Base-by-base conservation (phyloP, 1,140 invertebrate genomes). In the Formica exsecta region DNA sequence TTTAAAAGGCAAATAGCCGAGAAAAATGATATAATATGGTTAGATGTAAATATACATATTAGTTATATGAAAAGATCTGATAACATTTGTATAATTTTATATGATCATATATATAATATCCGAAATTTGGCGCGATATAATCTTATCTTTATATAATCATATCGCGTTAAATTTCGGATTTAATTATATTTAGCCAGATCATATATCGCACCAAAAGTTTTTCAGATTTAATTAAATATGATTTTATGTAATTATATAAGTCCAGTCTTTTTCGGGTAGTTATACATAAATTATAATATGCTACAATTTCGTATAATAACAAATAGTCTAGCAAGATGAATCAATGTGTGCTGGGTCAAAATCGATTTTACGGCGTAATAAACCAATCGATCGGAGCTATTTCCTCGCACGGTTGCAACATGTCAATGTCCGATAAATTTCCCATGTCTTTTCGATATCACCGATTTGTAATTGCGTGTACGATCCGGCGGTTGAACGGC, bases 381-480 rank as follows among this genome's bases (percentile, higher is more conserved):
- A 83, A 61, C 38, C 48, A 74, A 83, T n/a, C 38, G 25, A 48
- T 62, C 19, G 25, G 16, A 73, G 57, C 48, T 73, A 61, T 61
- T 74, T 61, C 29, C 41, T 59, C 48, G 4, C 32, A 22, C 77
- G 36, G 19, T 11, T 22, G 16, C 38, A 48, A 25, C 68, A n/a
- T 38, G 68, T 83, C 79, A 61, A 38, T 80, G 66, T 38, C 16
- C 79, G 68, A 74, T 83, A 83, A 73, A 83, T 83, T 44, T 41
- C 48, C 16, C 29, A 13, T 29, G 38, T 44, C 54, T 73, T 61
- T 16, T 48, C 68, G 54, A 59, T 73, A 83, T 83, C 68, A 32
- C 13, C 57, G 11, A 57, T 83, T 51, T 83, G 79, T 83, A 83
- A 83, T 83, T 83, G 68, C 79, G 36, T 70, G 57, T 44, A 83